Conservation (phyloP, 2,797 vertebrate genomes). For the Lophura swinhoii region DNA sequence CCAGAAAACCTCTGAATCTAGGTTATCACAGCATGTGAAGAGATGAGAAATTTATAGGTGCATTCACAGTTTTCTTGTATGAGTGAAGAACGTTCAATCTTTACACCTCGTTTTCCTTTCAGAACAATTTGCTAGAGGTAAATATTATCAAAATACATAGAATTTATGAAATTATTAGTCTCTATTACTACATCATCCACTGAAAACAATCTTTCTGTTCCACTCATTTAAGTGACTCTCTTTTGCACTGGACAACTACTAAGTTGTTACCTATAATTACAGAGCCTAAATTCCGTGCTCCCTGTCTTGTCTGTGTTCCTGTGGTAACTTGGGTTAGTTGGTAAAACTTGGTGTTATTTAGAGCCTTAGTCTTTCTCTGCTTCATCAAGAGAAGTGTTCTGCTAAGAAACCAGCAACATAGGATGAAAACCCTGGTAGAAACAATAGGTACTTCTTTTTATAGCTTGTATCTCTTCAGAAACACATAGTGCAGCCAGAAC, state of each 20-base stretch:
- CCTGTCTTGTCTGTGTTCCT: not conserved
- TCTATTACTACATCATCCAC: not conserved
- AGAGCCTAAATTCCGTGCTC: not conserved
- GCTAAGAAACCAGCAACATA: slow-evolving; percentile 35
- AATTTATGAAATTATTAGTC: not conserved
- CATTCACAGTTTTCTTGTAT: not conserved
- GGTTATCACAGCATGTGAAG: not conserved
- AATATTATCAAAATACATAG: not conserved
- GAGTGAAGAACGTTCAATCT: not conserved
- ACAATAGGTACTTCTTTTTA: slow-evolving; percentile 69
- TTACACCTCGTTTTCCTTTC: not conserved
- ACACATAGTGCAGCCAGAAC: slow-evolving; percentile 48
- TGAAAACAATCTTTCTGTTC: not conserved
- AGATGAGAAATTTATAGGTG: not conserved
- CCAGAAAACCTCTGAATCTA: not conserved
- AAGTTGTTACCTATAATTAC: not conserved
- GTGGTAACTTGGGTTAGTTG: not conserved
- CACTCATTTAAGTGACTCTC: not conserved
- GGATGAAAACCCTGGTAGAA: slow-evolving; percentile 57
- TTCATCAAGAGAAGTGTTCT: slow-evolving; percentile 23
- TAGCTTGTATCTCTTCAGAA: slow-evolving; percentile 56
- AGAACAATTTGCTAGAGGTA: not conserved
- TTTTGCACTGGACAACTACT: not conserved
- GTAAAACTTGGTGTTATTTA: slow-evolving; percentile 8
- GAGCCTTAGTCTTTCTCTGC: slow-evolving; percentile 22